These are phyloP conservation scores for Antennarius maculatus DNA, from an alignment of 2,797 vertebrate genomes.

Conservation along the genomic window DNA sequence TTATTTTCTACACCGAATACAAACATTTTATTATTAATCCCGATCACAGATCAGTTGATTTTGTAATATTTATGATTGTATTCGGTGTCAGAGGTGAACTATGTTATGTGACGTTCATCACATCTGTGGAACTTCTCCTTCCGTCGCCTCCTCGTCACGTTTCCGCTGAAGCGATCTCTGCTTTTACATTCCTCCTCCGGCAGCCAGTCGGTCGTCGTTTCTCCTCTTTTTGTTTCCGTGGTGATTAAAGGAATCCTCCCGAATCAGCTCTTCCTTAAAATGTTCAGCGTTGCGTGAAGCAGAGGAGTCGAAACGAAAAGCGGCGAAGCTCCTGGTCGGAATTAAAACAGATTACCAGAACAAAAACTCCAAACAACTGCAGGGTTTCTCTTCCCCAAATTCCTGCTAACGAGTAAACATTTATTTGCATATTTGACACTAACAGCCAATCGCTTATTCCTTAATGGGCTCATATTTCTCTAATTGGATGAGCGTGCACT, in stretches of 20 bases:
- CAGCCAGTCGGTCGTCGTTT: constrained; percentile 18
- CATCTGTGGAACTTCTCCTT: constrained; percentile 17
- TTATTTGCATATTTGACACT: constrained; percentile 71
- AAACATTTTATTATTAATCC: no score
- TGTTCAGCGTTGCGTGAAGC: constrained; percentile 6
- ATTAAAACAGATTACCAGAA: constrained; percentile 42
- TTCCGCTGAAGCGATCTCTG: constrained; percentile 25
- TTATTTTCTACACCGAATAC: no score
- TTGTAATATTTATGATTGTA: background rate
- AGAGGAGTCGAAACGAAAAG: background rate
- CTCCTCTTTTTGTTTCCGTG: constrained; percentile 30
- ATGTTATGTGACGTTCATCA: background rate
- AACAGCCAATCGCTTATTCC: constrained; percentile 63
- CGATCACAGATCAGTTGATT: background rate
- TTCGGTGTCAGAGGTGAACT: no score
- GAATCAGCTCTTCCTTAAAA: constrained; percentile 29
- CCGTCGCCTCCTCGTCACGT: constrained; percentile 20
- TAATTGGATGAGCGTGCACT: constrained; percentile 70
- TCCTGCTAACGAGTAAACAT: constrained; percentile 61
- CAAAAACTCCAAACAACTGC: constrained; percentile 40
- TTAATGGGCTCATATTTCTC: constrained; percentile 72
- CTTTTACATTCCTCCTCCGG: constrained; percentile 17
- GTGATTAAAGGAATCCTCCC: constrained; percentile 24
- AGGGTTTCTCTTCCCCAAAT: constrained; percentile 14
- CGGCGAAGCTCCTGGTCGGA: background rate